Base-by-base conservation (phyloP, 2,888 invertebrate species). In the Calliopum simillimum region DNA sequence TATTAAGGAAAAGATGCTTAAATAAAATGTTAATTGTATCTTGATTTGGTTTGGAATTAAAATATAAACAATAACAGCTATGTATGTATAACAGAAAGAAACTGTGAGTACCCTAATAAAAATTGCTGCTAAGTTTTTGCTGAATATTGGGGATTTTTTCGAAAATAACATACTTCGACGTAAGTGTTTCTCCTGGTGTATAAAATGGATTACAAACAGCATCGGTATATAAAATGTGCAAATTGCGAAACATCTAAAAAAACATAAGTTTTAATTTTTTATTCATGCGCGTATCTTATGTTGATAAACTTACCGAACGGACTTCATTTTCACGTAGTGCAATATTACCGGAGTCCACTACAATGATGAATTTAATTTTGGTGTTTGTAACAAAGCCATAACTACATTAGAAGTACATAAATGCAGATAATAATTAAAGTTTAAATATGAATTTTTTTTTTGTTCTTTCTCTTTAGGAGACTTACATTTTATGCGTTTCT, bases 311-410 rank as follows among this genome's bases (percentile, higher is more conserved):
- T 87, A 97, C 96, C 79, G 94, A 93, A 87, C 96, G 89, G 13
- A 98, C 96, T 89, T 98, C 98, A 82, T 97, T 97, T 84, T 98
- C 98, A 73, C 98, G 87, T 56, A 97, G 88, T 16, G 93, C 91
- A 73, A 94, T 92, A 81, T 96, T 97, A 21, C 94, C 92, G 0
- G 96, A 94, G 85, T 97, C 97, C 2, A 97, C 93, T 44, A 98
- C 94, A 71, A 98, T 92, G 8, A 98, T 93, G 82, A 98, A 93
- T 86, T 98, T 98, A 11, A 98, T 93, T 87, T 94, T 94, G 0
- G 98, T 98, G 82, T 98, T 98, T n/a, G 98, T 98, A 11, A 97
- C 96, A 87, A 97, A 98, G 1, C 98, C 98, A 87, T 94, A 95
- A 78, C 95, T 95, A 49, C 44, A 51, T 14, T 53, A 44, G 8